Evolutionary conservation across 2,797 vertebrate genomes (phyloP), one percentile per base, ranked within the genome.

Genomic region (Tadarida brasiliensis): DNA sequence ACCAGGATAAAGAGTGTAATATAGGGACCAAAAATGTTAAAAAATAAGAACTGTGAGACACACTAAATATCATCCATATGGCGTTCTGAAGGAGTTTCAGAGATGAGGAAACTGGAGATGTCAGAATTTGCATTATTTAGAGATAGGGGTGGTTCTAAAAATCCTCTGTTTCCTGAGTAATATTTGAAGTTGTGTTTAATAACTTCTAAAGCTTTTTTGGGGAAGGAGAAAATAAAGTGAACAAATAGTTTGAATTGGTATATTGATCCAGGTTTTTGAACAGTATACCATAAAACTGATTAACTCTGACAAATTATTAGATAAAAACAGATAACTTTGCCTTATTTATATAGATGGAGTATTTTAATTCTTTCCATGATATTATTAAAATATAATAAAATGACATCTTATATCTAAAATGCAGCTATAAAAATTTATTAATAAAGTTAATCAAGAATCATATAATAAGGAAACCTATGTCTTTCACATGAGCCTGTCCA

Each of bases 301-400:
- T 61, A 63, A 63, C 12, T 49, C 65, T 86, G 51, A 47, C 1
- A 59, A 57, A 61, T 90, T 49, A 74, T 73, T 63, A 63, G 26
- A 7, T 49, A 67, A 17, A 6, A n/a, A 73, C 56, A 86, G 2
- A 49, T 35, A 90, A 33, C 17, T 83, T 20, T 44, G 7, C 14
- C 74, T 92, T 92, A 71, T 17, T 67, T 56, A 49, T 61, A 44
- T 12, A 63, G n/a, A 19, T 63, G 24, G 15, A 84, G 2, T 61
- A 30, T 90, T 90, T 85, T 77, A 56, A 89, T 86, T 81, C 10
- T 68, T 76, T 67, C 44, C 11, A 33, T 28, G 3, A 76, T 6
- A 70, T 63, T 90, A 47, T 39, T 28, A 26, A 67, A 86, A 74
- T 86, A 22, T 11, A 90, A 61, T 59, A 86, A 93, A 93, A 82